Base-by-base conservation (phyloP, 2,113 vertebrate species). In the Glareola pratincola region DNA sequence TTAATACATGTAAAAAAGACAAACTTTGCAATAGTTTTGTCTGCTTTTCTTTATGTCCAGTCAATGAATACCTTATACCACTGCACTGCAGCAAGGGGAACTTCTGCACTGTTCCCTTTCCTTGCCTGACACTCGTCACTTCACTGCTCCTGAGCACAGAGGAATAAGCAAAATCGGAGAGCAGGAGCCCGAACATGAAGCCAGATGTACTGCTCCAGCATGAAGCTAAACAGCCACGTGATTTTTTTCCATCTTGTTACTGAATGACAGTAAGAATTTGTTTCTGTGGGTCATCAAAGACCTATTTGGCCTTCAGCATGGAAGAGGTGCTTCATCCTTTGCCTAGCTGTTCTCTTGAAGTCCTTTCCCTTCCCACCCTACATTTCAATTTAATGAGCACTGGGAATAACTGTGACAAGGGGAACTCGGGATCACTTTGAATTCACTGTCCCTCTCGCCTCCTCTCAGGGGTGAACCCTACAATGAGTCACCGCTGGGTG, bases 121-220 rank as follows among this genome's bases (percentile, higher is more conserved):
- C 74, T 57, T 79, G 56, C 39, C 77, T 91, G 81, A 17, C 34
- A 14, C 51, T 53, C 30, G 54, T 36, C 69, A 36, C 37, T 74
- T 72, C 19, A 5, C 54, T 79, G 56, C 29, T 64, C 36, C 50
- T 81, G 57, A 74, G 17, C 57, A 51, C 8, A 1, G 74, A 78
- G 32, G 30, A 30, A 39, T 51, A 78, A 2, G 22, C n/a, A n/a
- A n/a, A n/a, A 36, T n/a, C 41, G 47, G 50, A 41, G 27, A 84
- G 68, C 37, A 80, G 63, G 14, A 79, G 20, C 68, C 39, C 0
- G 0, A 18, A 0, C 34, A 3, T 12, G n/a, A 54, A 43, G 82
- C 66, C 90, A 85, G 83, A 59, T 20, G 51, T 36, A 34, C 21
- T 20, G 43, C 62, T 87, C 63, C 85, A 84, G 56, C 36, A 11